Conservation (phyloP, 2,797 vertebrate genomes). For the Micromesistius poutassou region DNA sequence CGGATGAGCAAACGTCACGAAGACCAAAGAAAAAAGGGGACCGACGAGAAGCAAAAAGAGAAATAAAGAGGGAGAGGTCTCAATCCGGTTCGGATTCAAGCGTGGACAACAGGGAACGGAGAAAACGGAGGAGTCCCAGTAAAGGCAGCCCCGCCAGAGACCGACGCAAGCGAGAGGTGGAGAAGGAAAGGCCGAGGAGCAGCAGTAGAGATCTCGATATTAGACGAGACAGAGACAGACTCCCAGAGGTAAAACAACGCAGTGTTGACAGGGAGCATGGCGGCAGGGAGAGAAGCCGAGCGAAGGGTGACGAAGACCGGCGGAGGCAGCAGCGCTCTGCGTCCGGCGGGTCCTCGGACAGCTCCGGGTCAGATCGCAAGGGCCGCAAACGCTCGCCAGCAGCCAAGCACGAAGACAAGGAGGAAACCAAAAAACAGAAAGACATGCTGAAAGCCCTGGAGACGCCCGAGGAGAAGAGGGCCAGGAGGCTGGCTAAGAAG, state of each 20-base stretch:
- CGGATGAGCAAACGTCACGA: slow-evolving; percentile 51
- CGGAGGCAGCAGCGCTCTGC: slow-evolving; percentile 49
- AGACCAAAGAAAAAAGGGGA: slow-evolving; percentile 34
- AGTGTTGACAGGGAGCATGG: background rate
- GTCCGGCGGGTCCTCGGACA: slow-evolving; percentile 74
- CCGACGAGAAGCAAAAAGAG: slow-evolving; percentile 30
- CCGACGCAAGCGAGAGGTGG: slow-evolving; percentile 34
- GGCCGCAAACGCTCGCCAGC: slow-evolving; percentile 17
- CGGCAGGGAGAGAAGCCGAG: background rate
- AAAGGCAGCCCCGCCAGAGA: slow-evolving; percentile 51
- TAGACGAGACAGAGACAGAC: slow-evolving; percentile 28
- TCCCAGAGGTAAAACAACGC: background rate
- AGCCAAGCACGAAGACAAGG: slow-evolving; percentile 65
- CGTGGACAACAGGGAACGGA: slow-evolving; percentile 50
- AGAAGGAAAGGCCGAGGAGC: slow-evolving; percentile 36
- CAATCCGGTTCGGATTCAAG: slow-evolving; percentile 53
- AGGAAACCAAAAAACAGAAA: slow-evolving; percentile 81
- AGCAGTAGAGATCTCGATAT: slow-evolving; percentile 41
- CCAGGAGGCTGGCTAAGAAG: slow-evolving; percentile 91
- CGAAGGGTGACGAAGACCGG: slow-evolving; percentile 24
- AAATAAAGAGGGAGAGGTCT: slow-evolving; percentile 50
- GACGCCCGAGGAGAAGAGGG: slow-evolving; percentile 93
- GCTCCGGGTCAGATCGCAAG: slow-evolving; percentile 69
- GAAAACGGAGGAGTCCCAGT: slow-evolving; percentile 44
- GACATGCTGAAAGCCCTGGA: slow-evolving; percentile 94